These are phyloP conservation scores for Perca flavescens DNA, from an alignment of 2,113 vertebrate genomes.

Conservation along the genomic window DNA sequence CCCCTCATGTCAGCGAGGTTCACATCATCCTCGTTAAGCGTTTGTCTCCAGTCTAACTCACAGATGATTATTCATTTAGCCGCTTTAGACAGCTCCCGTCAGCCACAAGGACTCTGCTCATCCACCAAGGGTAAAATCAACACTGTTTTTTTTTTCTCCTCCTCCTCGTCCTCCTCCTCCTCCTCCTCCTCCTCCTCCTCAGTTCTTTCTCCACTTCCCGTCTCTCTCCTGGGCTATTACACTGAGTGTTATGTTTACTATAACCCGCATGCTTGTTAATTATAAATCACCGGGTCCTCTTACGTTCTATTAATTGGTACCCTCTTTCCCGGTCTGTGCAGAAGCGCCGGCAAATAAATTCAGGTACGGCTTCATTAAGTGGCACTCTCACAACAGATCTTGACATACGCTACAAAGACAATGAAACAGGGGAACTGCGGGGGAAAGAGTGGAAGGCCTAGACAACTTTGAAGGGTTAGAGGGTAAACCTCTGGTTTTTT, in stretches of 20 bases:
- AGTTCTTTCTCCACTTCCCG: slow-evolving; percentile 79
- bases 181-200: slow-evolving; percentile 89
- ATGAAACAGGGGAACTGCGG: slow-evolving; percentile 62
- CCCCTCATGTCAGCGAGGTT: slow-evolving; percentile 90
- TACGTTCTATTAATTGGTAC: slow-evolving; percentile 97
- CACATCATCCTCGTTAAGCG: slow-evolving; percentile 97
- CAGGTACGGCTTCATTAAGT: slow-evolving; percentile 94
- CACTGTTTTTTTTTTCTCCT: slow-evolving; percentile 88
- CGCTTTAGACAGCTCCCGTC: slow-evolving; percentile 97
- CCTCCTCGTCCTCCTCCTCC: slow-evolving; percentile 75
- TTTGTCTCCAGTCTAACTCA: slow-evolving; percentile 95
- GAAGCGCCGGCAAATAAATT: slow-evolving; percentile 89
- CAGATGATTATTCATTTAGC: slow-evolving; percentile 99
- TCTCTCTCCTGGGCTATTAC: slow-evolving; percentile 89
- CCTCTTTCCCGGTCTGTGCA: slow-evolving; percentile 85
- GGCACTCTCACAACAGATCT: slow-evolving; percentile 81
- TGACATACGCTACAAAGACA: slow-evolving; percentile 76
- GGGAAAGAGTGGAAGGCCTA: slow-evolving; percentile 8
- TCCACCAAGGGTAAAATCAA: slow-evolving; percentile 97
- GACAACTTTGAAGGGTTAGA: slow-evolving; percentile 19
- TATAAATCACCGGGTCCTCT: slow-evolving; percentile 97
- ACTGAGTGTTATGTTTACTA: slow-evolving; percentile 94
- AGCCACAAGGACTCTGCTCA: slow-evolving; percentile 98
- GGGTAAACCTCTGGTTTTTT: no score
- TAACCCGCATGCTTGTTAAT: slow-evolving; percentile 97